phyloP scores from a whole-genome alignment of 2,113 vertebrate genomes.

The Sisor rabdophorus region DNA sequence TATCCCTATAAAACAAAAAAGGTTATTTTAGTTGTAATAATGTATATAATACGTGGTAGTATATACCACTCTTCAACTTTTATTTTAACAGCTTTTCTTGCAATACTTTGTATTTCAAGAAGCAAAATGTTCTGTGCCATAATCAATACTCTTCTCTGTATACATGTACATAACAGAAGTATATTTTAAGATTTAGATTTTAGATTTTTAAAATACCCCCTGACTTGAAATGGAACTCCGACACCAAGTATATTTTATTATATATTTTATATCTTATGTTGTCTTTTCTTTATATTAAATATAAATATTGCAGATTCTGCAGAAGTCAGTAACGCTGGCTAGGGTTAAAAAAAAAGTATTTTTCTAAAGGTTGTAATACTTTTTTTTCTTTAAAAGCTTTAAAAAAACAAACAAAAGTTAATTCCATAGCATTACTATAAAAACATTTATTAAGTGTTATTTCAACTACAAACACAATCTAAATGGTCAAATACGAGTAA shows the following conservation, averaged over 20 bases:
- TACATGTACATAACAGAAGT: neutral
- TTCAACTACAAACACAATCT: slow-evolving; percentile 11
- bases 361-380: too few relatives aligned
- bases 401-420: neutral
- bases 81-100: neutral
- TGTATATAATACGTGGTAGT: too few relatives aligned
- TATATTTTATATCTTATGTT: neutral
- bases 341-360: too few relatives aligned
- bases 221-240: neutral
- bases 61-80: neutral
- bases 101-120: neutral
- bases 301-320: neutral
- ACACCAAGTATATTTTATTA: neutral
- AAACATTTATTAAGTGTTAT: too few relatives aligned
- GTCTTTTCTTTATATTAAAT: neutral
- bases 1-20: neutral
- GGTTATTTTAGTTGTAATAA: too few relatives aligned
- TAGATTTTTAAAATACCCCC: neutral
- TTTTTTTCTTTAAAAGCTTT: neutral
- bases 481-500: neutral
- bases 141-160: neutral
- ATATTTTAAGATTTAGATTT: neutral
- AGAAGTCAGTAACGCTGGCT: neutral
- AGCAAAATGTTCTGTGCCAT: neutral
- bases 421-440: neutral